These are phyloP conservation scores for Drosophila testacea DNA, from an alignment of 2,888 invertebrate genomes.

Conservation along the genomic window DNA sequence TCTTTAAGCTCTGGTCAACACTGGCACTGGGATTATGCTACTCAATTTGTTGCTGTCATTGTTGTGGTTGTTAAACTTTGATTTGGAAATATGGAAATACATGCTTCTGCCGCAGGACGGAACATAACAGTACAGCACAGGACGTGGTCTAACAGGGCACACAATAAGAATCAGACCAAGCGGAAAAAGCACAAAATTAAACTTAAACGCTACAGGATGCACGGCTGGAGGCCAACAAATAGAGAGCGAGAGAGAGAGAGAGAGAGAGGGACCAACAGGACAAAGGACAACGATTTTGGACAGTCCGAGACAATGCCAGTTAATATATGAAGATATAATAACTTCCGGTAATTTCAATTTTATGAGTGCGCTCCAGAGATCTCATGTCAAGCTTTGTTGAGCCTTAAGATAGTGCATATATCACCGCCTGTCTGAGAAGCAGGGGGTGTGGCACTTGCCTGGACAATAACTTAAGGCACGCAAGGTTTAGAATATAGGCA, in stretches of 20 bases:
- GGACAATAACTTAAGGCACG: slow-evolving; percentile 48
- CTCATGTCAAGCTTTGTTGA: slow-evolving; percentile 68
- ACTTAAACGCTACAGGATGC: slow-evolving; percentile 83
- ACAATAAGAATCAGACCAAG: slow-evolving; percentile 82
- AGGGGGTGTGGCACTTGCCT: slow-evolving; percentile 34
- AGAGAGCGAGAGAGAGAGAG: not conserved
- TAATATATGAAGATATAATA: slow-evolving; percentile 84
- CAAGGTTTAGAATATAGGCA: slow-evolving; percentile 59
- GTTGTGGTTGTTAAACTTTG: slow-evolving; percentile 72
- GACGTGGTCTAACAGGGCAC: slow-evolving; percentile 44
- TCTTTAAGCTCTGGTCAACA: slow-evolving; percentile 49
- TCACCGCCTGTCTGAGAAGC: slow-evolving; percentile 31
- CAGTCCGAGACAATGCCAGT: slow-evolving; percentile 71
- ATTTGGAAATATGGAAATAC: slow-evolving; percentile 75
- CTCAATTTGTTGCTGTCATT: slow-evolving; percentile 70
- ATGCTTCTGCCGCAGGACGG: slow-evolving; percentile 10
- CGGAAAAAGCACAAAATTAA: slow-evolving; percentile 85
- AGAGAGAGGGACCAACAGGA: slow-evolving; percentile 14
- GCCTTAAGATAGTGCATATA: slow-evolving; percentile 60
- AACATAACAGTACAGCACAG: slow-evolving; percentile 26
- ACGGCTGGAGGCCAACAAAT: slow-evolving; percentile 63
- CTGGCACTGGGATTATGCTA: slow-evolving; percentile 50
- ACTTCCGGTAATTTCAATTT: slow-evolving; percentile 83
- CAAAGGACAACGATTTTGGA: slow-evolving; percentile 50
- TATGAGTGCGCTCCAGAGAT: slow-evolving; percentile 65